Evolutionary conservation across 2,113 vertebrate species (phyloP).

Genomic region (Irena cyanogastra): DNA sequence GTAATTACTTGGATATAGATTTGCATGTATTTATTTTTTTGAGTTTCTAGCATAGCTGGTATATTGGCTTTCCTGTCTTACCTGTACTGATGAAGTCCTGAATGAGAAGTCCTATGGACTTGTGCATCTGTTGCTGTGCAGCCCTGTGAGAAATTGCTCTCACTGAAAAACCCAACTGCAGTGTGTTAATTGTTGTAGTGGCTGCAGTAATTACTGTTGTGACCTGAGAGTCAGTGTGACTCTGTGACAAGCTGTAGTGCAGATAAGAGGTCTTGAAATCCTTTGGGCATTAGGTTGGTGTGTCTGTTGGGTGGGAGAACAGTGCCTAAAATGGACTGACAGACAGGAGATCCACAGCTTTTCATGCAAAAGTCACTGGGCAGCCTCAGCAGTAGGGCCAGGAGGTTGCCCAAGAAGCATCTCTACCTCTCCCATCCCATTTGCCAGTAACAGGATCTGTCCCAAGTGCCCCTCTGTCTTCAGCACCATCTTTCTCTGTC

Average conservation of each 20-base stretch:
- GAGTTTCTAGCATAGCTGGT: not conserved
- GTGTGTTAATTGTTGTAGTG: not conserved
- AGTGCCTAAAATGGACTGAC: not conserved
- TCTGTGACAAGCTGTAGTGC: not conserved
- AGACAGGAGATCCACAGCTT: accelerated
- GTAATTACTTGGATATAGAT: not conserved
- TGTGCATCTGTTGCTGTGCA: not conserved
- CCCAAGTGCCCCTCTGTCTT: not conserved
- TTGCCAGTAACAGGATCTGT: not conserved
- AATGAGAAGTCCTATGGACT: not conserved
- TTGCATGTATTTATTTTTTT: not conserved
- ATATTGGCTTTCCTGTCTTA: not conserved
- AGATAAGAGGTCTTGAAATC: not conserved
- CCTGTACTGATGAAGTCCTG: not conserved
- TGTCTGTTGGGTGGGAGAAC: not conserved
- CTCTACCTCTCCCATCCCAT: not conserved
- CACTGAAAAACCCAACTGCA: not conserved
- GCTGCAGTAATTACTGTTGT: not conserved
- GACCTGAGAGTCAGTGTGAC: not conserved
- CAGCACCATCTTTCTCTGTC: not conserved
- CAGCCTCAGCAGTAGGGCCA: not conserved
- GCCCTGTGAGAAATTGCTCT: not conserved
- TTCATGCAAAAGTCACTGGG: not conserved
- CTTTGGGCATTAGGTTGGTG: not conserved
- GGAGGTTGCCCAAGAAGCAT: not conserved